These are phyloP conservation scores for Drosophila austrosaltans DNA, from an alignment of 2,888 invertebrate species.

Conservation along the genomic window DNA sequence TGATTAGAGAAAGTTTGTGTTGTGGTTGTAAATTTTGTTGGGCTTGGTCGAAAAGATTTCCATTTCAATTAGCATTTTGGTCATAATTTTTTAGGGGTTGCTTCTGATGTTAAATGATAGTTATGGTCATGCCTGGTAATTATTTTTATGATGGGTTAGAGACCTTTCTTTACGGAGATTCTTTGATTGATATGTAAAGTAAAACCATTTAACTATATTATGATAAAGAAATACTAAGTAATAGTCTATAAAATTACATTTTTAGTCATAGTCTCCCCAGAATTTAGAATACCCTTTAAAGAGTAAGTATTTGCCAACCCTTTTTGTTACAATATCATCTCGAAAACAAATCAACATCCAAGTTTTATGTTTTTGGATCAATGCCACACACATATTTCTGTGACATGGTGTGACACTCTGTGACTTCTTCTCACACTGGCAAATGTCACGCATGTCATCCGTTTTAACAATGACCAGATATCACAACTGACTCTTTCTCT, in stretches of 20 bases:
- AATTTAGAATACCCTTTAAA: neutral
- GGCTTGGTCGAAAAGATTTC: slow-evolving; percentile 32
- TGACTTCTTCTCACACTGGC: slow-evolving; percentile 41
- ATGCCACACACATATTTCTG: slow-evolving; percentile 45
- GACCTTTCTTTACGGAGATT: slow-evolving; percentile 21
- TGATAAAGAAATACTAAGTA: too few species aligned
- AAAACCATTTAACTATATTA: too few species aligned
- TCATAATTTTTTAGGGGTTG: slow-evolving; percentile 8
- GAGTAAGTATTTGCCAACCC: slow-evolving; percentile 44
- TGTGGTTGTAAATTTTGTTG: slow-evolving; percentile 10
- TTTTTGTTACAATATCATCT: slow-evolving; percentile 47
- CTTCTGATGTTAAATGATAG: slow-evolving; percentile 28
- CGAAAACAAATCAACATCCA: slow-evolving; percentile 28
- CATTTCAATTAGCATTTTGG: slow-evolving; percentile 40
- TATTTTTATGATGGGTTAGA: slow-evolving; percentile 32
- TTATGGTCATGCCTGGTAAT: slow-evolving; percentile 41
- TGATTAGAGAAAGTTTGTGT: slow-evolving; percentile 68
- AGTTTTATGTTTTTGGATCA: slow-evolving; percentile 33
- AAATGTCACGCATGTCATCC: slow-evolving; percentile 71
- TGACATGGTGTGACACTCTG: slow-evolving; percentile 48
- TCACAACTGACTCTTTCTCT: slow-evolving; percentile 45
- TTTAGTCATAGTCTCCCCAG: neutral
- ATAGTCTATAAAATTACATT: neutral
- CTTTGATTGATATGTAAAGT: slow-evolving; percentile 5
- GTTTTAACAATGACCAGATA: slow-evolving; percentile 67